A percentile compares a stretch with the other conserved stretches of the same genome.
Conservation (phyloP, 1,140 invertebrate species). For the Samia ricini region DNA sequence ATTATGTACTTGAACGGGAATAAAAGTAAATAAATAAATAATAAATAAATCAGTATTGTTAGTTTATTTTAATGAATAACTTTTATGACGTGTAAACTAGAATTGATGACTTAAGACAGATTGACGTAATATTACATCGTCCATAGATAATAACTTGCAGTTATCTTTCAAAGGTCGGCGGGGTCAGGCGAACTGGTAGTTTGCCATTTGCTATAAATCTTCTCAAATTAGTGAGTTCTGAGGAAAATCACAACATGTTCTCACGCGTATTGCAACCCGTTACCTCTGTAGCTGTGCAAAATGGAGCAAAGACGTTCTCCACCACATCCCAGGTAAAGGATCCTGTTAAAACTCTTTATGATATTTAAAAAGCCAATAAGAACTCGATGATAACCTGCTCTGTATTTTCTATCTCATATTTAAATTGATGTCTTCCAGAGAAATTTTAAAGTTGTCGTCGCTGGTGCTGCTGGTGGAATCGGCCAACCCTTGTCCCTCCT, state of each 20-base stretch:
- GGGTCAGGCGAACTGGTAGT: slow-evolving; percentile 50
- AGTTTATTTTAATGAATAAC: too few species aligned
- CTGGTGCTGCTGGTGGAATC: slow-evolving; percentile 98
- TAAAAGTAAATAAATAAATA: too few species aligned
- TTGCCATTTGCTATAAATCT: slow-evolving; percentile 19
- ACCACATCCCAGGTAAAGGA: slow-evolving; percentile 76
- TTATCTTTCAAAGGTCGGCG: slow-evolving; percentile 65
- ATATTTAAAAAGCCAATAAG: background rate
- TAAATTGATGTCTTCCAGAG: slow-evolving; percentile 67
- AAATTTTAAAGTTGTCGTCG: slow-evolving; percentile 94
- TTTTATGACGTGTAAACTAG: background rate
- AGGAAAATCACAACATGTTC: slow-evolving; percentile 70
- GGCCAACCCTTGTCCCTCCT: slow-evolving; percentile 98
- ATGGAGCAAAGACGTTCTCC: slow-evolving; percentile 76
- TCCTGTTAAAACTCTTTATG: background rate
- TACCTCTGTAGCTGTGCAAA: slow-evolving; percentile 59
- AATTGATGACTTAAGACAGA: background rate
- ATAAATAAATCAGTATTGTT: too few species aligned
- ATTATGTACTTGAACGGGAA: too few species aligned
- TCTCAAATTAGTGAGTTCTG: slow-evolving; percentile 30
- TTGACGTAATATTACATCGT: background rate
- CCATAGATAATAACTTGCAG: slow-evolving; percentile 59
- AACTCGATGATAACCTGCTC: background rate
- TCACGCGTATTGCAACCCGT: slow-evolving; percentile 75
- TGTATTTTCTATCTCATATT: background rate